Evolutionary conservation across 2,888 invertebrate species (phyloP).

Genomic region (Sinelater perroti): DNA sequence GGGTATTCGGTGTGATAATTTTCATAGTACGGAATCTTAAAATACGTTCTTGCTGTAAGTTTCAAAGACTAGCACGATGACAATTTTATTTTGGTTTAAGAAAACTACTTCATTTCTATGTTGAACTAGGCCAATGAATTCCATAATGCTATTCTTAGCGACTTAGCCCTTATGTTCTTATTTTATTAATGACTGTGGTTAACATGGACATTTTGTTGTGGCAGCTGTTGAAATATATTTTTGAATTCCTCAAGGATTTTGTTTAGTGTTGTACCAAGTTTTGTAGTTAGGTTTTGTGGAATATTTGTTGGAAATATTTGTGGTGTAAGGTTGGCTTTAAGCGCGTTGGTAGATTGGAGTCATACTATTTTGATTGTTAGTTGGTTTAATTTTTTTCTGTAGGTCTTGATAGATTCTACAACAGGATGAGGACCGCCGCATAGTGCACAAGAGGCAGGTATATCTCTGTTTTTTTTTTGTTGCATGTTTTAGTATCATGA

Average conservation of each 20-base stretch:
- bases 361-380: background rate
- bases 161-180: too few relatives aligned
- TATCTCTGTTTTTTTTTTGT: background rate
- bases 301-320: background rate
- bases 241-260: constrained; percentile 7
- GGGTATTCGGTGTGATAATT: too few relatives aligned
- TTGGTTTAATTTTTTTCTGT: background rate
- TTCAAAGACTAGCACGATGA: too few relatives aligned
- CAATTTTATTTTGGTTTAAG: too few relatives aligned
- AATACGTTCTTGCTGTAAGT: too few relatives aligned
- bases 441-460: background rate
- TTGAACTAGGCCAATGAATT: too few relatives aligned
- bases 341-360: constrained; percentile 1
- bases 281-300: background rate
- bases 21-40: too few relatives aligned
- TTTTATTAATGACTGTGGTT: too few relatives aligned
- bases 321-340: background rate
- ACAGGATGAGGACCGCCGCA: background rate
- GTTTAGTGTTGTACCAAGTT: background rate
- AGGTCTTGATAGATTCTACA: constrained; percentile 1
- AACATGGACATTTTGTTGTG: too few relatives aligned
- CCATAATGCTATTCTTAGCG: too few relatives aligned
- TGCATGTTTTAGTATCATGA: background rate
- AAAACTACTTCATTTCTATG: too few relatives aligned
- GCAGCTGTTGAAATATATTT: constrained; percentile 1